Evolutionary conservation across 2,888 invertebrate species (phyloP), one percentile per base, ranked within the genome.

Genomic region (Cataglyphis livida): DNA sequence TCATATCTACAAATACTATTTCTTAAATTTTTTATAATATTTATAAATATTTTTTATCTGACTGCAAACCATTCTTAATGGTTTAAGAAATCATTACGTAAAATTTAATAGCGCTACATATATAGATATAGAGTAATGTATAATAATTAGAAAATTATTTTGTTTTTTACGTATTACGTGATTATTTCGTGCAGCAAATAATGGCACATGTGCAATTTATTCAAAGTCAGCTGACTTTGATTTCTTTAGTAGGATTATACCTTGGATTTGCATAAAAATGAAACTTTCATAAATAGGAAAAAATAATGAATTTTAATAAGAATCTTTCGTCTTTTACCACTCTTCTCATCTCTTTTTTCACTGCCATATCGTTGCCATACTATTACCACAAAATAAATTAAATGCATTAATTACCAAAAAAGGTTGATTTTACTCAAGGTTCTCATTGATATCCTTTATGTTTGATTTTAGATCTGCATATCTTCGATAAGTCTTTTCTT

Each of bases 261-360:
- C 87, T 84, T 81, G 89, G 90, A 94, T 94, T 94, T 94, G 93
- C 93, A 94, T 94, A 92, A 94, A 92, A 93, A 94, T 94, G 92
- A 93, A 93, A 94, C 88, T 92, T 93, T 93, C 91, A 92, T 92
- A 92, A 91, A 91, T 91, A 91, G 88, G 85, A 89, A 90, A 94
- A 94, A 93, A 94, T 94, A 94, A 94, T 94, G 94, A 94, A 94
- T 94, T 94, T 94, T 93, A 93, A 94, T 94, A 91, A 93, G 93
- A 89, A 84, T 85, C 84, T 85, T n/a, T 68, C 51, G 88, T 88
- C 89, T 86, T 81, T 84, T 61, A 84, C 28, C 35, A 35, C 6
- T 35, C 54, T 70, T 35, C 10, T 57, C 54, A 21, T 71, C 78
- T 76, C 61, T 64, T 75, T 83, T 76, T 81, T 70, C 84, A 85